Evolutionary conservation across 2,888 invertebrate species (phyloP).

Genomic region (Melanostoma mellinum): DNA sequence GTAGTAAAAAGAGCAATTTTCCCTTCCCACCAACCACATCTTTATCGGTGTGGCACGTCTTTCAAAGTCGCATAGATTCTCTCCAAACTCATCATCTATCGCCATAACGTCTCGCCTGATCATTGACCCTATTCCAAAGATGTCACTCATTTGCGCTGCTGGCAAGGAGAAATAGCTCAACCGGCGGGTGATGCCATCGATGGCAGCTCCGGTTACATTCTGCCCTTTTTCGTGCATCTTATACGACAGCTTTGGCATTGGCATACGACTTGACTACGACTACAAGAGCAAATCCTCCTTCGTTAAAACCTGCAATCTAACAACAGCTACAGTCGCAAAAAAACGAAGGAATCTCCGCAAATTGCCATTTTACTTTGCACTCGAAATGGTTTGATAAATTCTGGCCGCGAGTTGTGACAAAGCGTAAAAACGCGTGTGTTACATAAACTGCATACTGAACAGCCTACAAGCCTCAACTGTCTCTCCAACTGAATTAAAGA

Average conservation of each 20-base stretch:
- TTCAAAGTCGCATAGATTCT: constrained; percentile 28
- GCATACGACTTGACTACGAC: constrained; percentile 16
- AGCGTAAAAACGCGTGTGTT: constrained; percentile 73
- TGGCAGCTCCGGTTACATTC: constrained; percentile 60
- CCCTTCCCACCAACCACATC: constrained; percentile 25
- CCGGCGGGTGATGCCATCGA: constrained; percentile 70
- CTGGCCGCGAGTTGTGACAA: constrained; percentile 70
- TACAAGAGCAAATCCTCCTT: constrained; percentile 44
- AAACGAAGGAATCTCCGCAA: constrained; percentile 74
- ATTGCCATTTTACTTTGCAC: constrained; percentile 72
- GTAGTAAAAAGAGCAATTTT: not conserved
- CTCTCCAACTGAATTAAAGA: constrained; percentile 32
- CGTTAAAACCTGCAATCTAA: constrained; percentile 42
- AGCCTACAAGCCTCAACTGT: constrained; percentile 45
- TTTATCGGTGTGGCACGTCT: constrained; percentile 16
- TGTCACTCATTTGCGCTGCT: constrained; percentile 55
- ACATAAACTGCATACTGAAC: constrained; percentile 74
- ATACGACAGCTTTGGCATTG: constrained; percentile 35
- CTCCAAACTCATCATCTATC: constrained; percentile 40
- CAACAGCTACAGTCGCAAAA: constrained; percentile 12
- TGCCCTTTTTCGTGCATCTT: constrained; percentile 29
- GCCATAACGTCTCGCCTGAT: constrained; percentile 69
- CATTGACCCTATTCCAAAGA: constrained; percentile 69
- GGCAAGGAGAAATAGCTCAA: constrained; percentile 60
- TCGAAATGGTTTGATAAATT: constrained; percentile 71